A percentile compares a stretch with the other conserved stretches of the same genome.
phyloP scores from a whole-genome alignment of 2,797 vertebrate species.

The Silurus lanzhouensis region DNA sequence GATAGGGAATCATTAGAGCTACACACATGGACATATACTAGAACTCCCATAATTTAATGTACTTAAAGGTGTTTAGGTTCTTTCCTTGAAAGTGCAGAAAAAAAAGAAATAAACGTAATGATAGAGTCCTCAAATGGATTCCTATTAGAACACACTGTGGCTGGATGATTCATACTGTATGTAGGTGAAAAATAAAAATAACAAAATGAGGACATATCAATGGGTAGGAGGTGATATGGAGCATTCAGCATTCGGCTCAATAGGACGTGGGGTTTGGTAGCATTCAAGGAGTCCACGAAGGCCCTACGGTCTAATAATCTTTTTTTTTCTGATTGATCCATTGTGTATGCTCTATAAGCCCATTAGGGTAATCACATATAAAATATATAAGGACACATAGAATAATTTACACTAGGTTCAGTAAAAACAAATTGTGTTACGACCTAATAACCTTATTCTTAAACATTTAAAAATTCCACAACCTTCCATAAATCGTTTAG shows the following conservation, averaged over 20 bases:
- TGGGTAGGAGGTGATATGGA: constrained; percentile 20
- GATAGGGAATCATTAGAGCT: constrained; percentile 46
- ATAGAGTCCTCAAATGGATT: constrained; percentile 19
- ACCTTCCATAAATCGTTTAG: neutral
- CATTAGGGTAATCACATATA: constrained; percentile 66
- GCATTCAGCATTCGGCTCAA: constrained; percentile 10
- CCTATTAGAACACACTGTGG: constrained; percentile 33
- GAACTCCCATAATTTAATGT: constrained; percentile 38
- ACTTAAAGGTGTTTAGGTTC: constrained; percentile 36
- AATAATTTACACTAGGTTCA: constrained; percentile 49
- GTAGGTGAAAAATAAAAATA: constrained; percentile 35
- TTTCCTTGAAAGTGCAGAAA: constrained; percentile 14
- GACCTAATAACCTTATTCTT: constrained; percentile 12
- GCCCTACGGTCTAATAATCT: constrained; percentile 65
- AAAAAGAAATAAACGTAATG: neutral
- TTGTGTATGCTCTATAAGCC: constrained; percentile 62
- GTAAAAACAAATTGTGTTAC: neutral
- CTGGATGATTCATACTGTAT: constrained; percentile 27
- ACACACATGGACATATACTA: constrained; percentile 40
- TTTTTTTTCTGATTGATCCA: constrained; percentile 65
- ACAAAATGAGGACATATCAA: constrained; percentile 17
- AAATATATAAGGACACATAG: constrained; percentile 67
- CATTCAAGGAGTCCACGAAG: constrained; percentile 60
- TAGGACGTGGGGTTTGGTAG: neutral
- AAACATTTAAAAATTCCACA: neutral